Percentiles rank a stretch among this genome's conserved stretches.
Conservation (phyloP, 2,113 vertebrate species). For the crab-eating macaque (Macaca fascicularis) region T2T-MFA8v1.1 NC_088387.1:96801501-96802000, state of each 20-base stretch:
- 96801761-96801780: not conserved
- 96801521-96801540: not conserved
- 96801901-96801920: no score
- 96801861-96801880: no score
- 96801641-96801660: not conserved
- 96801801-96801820: not conserved
- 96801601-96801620: not conserved
- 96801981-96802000: no score
- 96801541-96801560: not conserved
- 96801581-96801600: not conserved
- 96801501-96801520: not conserved
- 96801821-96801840: no score
- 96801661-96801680: not conserved
- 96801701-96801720: not conserved
- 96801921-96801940: no score
- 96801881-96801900: no score
- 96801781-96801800: not conserved
- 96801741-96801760: not conserved
- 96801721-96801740: not conserved
- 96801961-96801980: no score
- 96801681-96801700: not conserved
- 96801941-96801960: no score
- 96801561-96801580: not conserved
- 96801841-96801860: no score
- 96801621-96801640: not conserved